Evolutionary conservation across 2,113 vertebrate genomes (phyloP).

Genomic region (Mormyrus lacerda): DNA sequence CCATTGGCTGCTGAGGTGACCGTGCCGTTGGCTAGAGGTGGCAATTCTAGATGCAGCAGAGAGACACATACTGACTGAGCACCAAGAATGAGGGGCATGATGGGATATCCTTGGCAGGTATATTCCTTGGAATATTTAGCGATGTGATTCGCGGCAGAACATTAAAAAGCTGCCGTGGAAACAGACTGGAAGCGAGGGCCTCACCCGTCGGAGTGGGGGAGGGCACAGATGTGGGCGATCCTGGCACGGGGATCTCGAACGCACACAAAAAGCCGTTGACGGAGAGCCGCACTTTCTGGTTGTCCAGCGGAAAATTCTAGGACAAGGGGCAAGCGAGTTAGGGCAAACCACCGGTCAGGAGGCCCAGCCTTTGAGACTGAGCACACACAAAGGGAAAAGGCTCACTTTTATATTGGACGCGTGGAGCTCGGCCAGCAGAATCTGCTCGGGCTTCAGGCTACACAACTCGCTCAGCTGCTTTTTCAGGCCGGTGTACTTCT

Average conservation of each 20-base stretch:
- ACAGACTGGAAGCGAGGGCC: not conserved
- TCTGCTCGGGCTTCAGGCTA: conserved; percentile 86
- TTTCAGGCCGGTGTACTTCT: conserved; percentile 94
- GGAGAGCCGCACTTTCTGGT: conserved; percentile 91
- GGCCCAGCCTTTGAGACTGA: not conserved
- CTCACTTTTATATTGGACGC: conserved; percentile 90
- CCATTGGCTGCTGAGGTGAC: conserved; percentile 60
- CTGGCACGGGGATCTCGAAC: conserved; percentile 87
- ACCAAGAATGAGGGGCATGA: conserved; percentile 13
- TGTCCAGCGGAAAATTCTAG: conserved; percentile 93
- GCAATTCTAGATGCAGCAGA: conserved; percentile 45
- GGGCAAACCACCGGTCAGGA: not conserved
- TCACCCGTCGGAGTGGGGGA: conserved; percentile 80
- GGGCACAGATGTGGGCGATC: conserved; percentile 77
- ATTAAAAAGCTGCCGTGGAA: not conserved
- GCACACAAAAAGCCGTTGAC: conserved; percentile 89
- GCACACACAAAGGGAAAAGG: not conserved
- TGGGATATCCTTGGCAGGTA: conserved; percentile 30
- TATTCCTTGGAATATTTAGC: not conserved
- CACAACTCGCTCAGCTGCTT: conserved; percentile 92
- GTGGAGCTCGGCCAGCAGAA: conserved; percentile 91
- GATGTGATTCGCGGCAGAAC: not conserved
- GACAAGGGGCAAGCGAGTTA: not conserved
- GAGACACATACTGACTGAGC: not conserved
- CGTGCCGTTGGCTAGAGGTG: conserved; percentile 62